Percentiles rank a stretch among this genome's conserved stretches.
Evolutionary conservation across 2,113 vertebrate species (phyloP).

Genomic region (Bujurquina vittata): DNA sequence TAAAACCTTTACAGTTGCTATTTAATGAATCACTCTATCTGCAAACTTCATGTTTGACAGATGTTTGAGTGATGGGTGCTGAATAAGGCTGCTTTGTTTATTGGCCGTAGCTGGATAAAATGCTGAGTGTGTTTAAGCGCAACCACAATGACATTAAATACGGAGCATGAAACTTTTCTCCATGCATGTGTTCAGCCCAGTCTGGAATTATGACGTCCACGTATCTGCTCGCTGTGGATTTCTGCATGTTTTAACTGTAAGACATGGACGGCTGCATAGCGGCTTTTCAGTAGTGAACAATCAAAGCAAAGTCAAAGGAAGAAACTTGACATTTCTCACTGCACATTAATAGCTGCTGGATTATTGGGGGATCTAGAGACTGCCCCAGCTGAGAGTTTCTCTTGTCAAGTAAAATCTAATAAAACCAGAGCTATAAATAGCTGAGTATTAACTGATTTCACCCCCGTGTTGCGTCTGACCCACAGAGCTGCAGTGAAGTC

Average conservation of each 20-base stretch:
- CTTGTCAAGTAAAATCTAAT: not conserved
- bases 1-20: not conserved
- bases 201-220: not conserved
- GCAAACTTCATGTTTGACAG: not conserved
- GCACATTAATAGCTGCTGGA: not conserved
- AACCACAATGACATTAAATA: not conserved
- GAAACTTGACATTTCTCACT: not conserved
- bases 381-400: not conserved
- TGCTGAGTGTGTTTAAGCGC: not conserved
- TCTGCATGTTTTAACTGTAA: not conserved
- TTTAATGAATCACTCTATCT: not conserved
- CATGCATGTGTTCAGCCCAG: too few species aligned
- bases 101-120: not conserved
- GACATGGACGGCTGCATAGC: not conserved
- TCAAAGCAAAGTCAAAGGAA: not conserved
- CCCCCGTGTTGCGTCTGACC: constrained; percentile 4
- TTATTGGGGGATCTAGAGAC: not conserved
- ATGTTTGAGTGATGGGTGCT: not conserved
- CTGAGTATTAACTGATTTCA: not conserved
- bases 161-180: not conserved
- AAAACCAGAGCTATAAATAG: constrained; percentile 10
- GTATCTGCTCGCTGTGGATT: not conserved
- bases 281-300: not conserved
- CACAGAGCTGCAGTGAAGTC: constrained; percentile 29
- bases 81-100: too few species aligned